phyloP scores from a whole-genome alignment of 1,140 invertebrate genomes.

The Zaprionus lachaisei region DNA sequence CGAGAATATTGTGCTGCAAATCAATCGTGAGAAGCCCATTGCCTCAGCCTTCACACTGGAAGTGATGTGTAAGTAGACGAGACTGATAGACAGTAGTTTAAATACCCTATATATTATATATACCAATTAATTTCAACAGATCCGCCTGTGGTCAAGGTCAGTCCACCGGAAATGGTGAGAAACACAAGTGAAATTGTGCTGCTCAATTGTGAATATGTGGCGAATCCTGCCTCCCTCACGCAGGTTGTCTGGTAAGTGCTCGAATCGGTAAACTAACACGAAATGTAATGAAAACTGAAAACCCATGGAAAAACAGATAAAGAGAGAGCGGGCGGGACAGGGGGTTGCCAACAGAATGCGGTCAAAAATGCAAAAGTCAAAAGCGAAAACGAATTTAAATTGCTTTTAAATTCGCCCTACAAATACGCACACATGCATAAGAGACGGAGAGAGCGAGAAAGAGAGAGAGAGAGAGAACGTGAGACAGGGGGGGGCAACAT shows the following conservation, averaged over 20 bases:
- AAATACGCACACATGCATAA: conserved; percentile 46
- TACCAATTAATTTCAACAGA: conserved; percentile 86
- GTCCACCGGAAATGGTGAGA: conserved; percentile 90
- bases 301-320: background rate
- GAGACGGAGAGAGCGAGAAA: background rate
- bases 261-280: conserved; percentile 13
- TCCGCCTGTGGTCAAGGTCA: conserved; percentile 91
- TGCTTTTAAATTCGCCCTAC: conserved; percentile 51
- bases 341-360: conserved; percentile 24
- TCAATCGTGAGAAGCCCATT: conserved; percentile 89
- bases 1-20: conserved; percentile 91
- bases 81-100: background rate
- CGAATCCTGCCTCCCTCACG: conserved; percentile 91
- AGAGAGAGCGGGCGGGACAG: background rate
- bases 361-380: conserved; percentile 54
- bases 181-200: conserved; percentile 91
- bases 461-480: background rate
- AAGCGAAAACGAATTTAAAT: conserved; percentile 66
- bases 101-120: background rate
- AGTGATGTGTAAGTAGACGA: conserved; percentile 91
- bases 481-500: background rate
- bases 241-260: conserved; percentile 90
- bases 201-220: conserved; percentile 91
- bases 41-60: conserved; percentile 89
- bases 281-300: conserved; percentile 16